A percentile compares a stretch with the other conserved stretches of the same genome.
phyloP scores from a whole-genome alignment of 2,113 vertebrate species.

The Xyliphius kryptos region DNA sequence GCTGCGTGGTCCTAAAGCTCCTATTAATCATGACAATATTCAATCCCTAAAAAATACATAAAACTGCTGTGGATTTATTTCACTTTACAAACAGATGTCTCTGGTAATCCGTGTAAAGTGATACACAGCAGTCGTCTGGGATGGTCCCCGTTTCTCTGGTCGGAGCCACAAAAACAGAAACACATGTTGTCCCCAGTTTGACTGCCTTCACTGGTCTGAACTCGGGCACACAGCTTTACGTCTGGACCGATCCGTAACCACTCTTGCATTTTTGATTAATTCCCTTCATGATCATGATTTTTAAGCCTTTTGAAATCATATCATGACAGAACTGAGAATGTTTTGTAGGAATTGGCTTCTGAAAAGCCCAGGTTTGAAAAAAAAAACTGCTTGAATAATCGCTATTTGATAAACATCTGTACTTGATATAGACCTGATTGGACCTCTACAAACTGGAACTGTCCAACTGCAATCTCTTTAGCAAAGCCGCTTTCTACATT shows the following conservation, averaged over 20 bases:
- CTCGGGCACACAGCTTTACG: not conserved
- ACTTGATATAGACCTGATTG: no score
- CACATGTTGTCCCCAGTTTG: constrained; percentile 49
- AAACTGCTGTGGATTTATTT: constrained; percentile 68
- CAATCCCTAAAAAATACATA: constrained; percentile 66
- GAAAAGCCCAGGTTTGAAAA: not conserved
- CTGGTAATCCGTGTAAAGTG: constrained; percentile 69
- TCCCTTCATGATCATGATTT: no score
- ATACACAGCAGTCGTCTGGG: constrained; percentile 62
- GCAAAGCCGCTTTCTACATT: no score
- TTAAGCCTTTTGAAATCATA: no score
- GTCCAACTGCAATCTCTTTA: no score
- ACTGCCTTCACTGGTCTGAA: constrained; percentile 37
- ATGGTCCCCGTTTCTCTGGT: constrained; percentile 52
- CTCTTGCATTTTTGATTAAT: no score
- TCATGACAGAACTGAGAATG: constrained; percentile 12
- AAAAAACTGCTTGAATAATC: not conserved
- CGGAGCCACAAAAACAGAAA: constrained; percentile 62
- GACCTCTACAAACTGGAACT: no score
- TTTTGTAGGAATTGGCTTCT: constrained; percentile 8
- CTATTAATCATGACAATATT: constrained; percentile 64
- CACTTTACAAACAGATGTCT: constrained; percentile 71
- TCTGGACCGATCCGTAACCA: constrained; percentile 2
- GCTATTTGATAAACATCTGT: no score
- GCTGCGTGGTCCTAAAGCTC: constrained; percentile 50